These are phyloP conservation scores for Albula goreensis DNA, from an alignment of 2,113 vertebrate genomes.

Conservation along the genomic window DNA sequence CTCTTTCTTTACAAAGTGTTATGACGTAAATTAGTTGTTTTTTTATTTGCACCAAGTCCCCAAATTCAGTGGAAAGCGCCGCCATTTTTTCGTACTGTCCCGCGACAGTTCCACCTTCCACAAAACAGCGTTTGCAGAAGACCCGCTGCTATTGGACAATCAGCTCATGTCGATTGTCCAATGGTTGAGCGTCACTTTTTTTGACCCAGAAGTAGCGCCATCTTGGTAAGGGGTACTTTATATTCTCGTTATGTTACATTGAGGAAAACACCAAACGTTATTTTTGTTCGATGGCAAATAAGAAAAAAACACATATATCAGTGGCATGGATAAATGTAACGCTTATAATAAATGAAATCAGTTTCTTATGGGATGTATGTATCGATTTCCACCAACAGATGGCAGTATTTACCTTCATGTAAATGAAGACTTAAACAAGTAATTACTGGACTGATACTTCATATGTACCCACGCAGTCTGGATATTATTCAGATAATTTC, in stretches of 20 bases:
- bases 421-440: neutral
- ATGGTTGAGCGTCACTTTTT: neutral
- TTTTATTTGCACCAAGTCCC: conserved; percentile 87
- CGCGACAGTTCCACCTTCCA: neutral
- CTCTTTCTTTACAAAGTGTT: conserved; percentile 87
- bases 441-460: neutral
- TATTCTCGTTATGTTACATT: too few relatives aligned
- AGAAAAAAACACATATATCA: too few relatives aligned
- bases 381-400: neutral
- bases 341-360: neutral
- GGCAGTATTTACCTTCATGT: conserved; percentile 16
- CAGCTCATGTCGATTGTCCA: neutral
- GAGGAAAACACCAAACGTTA: too few relatives aligned
- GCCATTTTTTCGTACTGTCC: conserved; percentile 73
- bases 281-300: too few relatives aligned
- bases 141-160: conserved; percentile 6
- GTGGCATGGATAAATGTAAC: too few relatives aligned
- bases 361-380: neutral
- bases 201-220: neutral
- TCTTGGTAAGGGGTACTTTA: conserved; percentile 12
- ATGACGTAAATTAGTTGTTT: conserved; percentile 86
- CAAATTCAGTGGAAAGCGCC: conserved; percentile 72
- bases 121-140: neutral
- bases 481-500: neutral
- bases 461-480: neutral